A percentile compares a stretch with the other conserved stretches of the same genome.
Conservation (phyloP, 2,113 vertebrate genomes). For the Ctenomys sociabilis region DNA sequence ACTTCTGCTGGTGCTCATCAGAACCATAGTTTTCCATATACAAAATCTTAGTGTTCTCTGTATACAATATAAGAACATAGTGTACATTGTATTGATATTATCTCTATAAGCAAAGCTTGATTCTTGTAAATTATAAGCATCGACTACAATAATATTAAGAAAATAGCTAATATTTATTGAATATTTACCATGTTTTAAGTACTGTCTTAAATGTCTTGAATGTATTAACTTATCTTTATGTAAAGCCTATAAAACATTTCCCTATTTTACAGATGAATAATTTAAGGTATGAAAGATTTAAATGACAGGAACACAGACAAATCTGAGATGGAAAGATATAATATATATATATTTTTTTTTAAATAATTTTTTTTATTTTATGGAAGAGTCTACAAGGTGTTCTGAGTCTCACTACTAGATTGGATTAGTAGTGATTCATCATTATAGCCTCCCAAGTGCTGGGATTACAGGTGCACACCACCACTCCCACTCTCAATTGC, state of each 20-base stretch:
- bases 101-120: neutral
- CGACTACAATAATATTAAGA: neutral
- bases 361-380: too few relatives aligned
- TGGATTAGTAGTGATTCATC: too few relatives aligned
- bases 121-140: neutral
- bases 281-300: neutral
- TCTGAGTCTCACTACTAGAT: too few relatives aligned
- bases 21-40: neutral
- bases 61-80: neutral
- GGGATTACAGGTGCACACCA: too few relatives aligned
- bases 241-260: neutral
- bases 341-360: too few relatives aligned
- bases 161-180: neutral
- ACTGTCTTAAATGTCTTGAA: neutral
- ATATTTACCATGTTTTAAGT: neutral
- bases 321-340: neutral
- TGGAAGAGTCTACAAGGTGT: too few relatives aligned
- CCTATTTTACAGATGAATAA: conserved; percentile 4
- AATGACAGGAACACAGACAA: neutral
- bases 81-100: neutral
- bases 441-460: too few relatives aligned
- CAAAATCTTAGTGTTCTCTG: neutral
- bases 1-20: neutral
- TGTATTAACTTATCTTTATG: neutral
- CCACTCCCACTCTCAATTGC: too few relatives aligned